A percentile compares a stretch with the other conserved stretches of the same genome.
These are phyloP conservation scores for Mongoloraphidia duomilia DNA, from an alignment of 2,888 invertebrate genomes.

Conservation along the genomic window DNA sequence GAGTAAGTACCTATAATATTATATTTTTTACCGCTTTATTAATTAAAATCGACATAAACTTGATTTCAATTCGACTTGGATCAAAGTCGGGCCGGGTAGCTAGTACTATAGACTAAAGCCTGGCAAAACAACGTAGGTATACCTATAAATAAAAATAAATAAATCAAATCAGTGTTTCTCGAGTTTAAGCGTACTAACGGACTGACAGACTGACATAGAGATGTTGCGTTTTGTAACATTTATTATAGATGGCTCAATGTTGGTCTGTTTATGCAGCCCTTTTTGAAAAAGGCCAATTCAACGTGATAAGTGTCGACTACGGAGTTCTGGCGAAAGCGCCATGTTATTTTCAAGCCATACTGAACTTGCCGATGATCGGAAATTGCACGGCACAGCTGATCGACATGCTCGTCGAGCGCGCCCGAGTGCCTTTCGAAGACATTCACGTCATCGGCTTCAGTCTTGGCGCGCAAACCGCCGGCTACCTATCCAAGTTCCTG, in stretches of 20 bases:
- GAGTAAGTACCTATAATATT: no score
- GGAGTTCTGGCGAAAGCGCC: constrained; percentile 39
- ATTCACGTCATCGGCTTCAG: constrained; percentile 51
- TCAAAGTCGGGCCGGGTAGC: no score
- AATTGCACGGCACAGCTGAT: constrained; percentile 44
- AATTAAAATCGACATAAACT: no score
- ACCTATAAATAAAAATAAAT: background rate
- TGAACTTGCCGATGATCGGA: constrained; percentile 42
- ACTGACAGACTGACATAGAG: no score
- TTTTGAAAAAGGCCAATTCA: constrained; percentile 38
- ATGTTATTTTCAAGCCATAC: constrained; percentile 43
- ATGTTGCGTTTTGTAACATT: no score
- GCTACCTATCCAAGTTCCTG: constrained; percentile 34
- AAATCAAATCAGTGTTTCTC: background rate
- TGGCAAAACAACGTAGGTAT: no score
- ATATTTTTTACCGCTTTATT: no score
- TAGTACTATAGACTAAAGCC: no score
- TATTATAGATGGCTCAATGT: background rate
- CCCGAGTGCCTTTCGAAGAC: constrained; percentile 28
- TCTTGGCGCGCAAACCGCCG: constrained; percentile 45
- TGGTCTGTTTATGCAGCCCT: constrained; percentile 29
- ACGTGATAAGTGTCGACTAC: constrained; percentile 48
- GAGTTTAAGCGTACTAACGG: no score
- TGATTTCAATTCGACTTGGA: no score
- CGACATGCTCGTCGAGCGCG: constrained; percentile 31